Conservation (phyloP, 2,888 invertebrate genomes). For the Nomada ruficornis region DNA sequence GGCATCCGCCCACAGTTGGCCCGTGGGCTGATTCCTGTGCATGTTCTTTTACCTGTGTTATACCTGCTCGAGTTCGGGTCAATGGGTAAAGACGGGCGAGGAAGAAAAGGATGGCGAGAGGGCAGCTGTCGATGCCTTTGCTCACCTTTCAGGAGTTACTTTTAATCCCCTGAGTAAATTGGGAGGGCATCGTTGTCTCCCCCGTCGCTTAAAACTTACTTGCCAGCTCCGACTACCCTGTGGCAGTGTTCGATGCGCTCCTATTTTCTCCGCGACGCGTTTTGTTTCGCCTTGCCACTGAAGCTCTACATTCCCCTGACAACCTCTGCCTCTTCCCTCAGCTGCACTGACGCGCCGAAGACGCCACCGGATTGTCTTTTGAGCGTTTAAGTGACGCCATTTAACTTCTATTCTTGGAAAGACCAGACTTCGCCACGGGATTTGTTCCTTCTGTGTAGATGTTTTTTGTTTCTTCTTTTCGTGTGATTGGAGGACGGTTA, state of each 20-base stretch:
- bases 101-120: not conserved
- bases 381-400: slow-evolving; percentile 19
- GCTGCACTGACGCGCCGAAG: not conserved
- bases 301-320: too few relatives aligned
- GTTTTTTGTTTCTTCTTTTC: too few relatives aligned
- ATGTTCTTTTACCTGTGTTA: not conserved
- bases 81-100: not conserved
- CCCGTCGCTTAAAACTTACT: slow-evolving; percentile 23
- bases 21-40: slow-evolving; percentile 4
- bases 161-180: slow-evolving; percentile 54
- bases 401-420: slow-evolving; percentile 9
- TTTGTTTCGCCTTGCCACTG: slow-evolving; percentile 8
- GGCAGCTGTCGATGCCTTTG: slow-evolving; percentile 15
- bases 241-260: not conserved
- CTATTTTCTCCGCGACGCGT: slow-evolving; percentile 16
- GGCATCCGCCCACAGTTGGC: not conserved
- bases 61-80: slow-evolving; percentile 18
- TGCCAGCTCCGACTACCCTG: not conserved
- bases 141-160: slow-evolving; percentile 37
- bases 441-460: slow-evolving; percentile 8
- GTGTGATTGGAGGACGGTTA: too few relatives aligned
- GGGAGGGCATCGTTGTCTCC: slow-evolving; percentile 24
- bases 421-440: slow-evolving; percentile 1
- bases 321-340: not conserved
- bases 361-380: slow-evolving; percentile 26